Conservation (phyloP, 1,140 invertebrate species). For the Stegodyphus dumicola region DNA sequence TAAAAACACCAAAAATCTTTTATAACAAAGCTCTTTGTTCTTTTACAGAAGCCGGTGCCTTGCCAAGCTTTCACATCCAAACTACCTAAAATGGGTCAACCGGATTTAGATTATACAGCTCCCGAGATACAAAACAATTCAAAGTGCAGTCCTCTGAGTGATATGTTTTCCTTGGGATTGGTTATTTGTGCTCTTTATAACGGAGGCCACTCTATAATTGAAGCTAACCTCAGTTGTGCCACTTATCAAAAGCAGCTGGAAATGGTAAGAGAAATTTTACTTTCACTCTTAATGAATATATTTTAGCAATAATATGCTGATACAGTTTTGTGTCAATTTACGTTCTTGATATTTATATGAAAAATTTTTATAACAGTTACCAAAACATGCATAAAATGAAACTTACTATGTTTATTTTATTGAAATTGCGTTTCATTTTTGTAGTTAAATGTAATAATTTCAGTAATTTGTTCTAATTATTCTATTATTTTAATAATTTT, state of each 20-base stretch:
- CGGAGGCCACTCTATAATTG: constrained; percentile 78
- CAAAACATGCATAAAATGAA: too few relatives aligned
- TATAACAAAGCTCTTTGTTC: not conserved
- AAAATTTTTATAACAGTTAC: too few relatives aligned
- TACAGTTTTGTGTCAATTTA: too few relatives aligned
- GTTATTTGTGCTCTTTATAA: constrained; percentile 93
- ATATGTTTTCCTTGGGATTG: constrained; percentile 96
- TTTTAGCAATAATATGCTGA: too few relatives aligned
- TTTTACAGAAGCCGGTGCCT: constrained; percentile 59
- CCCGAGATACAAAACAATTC: constrained; percentile 88
- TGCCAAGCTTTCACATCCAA: constrained; percentile 64
- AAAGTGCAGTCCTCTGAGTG: constrained; percentile 84
- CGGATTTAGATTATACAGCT: constrained; percentile 91
- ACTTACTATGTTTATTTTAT: too few relatives aligned
- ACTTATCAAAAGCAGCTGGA: constrained; percentile 59
- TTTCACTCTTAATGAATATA: too few relatives aligned
- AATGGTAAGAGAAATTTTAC: constrained; percentile 29
- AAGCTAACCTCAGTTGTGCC: constrained; percentile 54
- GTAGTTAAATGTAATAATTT: not conserved
- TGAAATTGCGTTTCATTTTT: not conserved
- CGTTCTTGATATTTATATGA: too few relatives aligned
- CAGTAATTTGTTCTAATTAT: too few relatives aligned
- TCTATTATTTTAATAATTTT: too few relatives aligned
- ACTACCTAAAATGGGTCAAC: constrained; percentile 79
- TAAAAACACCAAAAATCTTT: not conserved